Percentiles rank a stretch among this genome's conserved stretches.
Evolutionary conservation across 92 coral and sea anemone genomes (phyloP).

Genomic region (Porites evermanni): DNA sequence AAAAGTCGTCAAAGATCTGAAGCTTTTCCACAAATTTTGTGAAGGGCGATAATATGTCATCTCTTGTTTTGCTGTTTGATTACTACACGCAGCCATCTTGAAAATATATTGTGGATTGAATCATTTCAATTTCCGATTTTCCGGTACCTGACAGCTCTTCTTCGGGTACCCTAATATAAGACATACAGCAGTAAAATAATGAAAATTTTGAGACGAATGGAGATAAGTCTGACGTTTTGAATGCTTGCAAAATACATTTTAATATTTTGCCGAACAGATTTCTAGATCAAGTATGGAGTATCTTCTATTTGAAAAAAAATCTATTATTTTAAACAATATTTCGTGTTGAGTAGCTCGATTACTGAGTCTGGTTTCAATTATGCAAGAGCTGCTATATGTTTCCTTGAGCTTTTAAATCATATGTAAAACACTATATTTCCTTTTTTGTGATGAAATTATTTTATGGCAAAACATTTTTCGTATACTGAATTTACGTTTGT

Average conservation of each 20-base stretch:
- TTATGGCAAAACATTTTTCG: neutral
- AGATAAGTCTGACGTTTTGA: no score
- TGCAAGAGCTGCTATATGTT: neutral
- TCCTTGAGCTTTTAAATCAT: neutral
- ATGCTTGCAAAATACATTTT: no score
- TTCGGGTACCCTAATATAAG: neutral
- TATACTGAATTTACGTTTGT: neutral
- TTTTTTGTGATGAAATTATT: neutral
- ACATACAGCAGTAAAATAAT: no score
- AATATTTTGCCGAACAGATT: no score
- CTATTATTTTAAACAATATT: no score
- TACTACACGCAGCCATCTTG: neutral
- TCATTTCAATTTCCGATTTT: conserved; percentile 1
- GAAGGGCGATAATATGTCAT: neutral
- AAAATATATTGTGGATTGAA: neutral
- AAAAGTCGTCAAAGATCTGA: neutral
- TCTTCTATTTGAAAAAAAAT: no score
- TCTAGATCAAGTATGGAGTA: no score
- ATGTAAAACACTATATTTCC: neutral
- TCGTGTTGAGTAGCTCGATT: neutral
- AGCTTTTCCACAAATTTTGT: no score
- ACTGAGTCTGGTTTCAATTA: neutral
- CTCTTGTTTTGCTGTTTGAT: neutral
- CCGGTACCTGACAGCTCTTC: neutral
- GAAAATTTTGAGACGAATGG: no score